Conservation (phyloP, 2,797 vertebrate genomes). For the Ctenopoma kingsleyae region DNA sequence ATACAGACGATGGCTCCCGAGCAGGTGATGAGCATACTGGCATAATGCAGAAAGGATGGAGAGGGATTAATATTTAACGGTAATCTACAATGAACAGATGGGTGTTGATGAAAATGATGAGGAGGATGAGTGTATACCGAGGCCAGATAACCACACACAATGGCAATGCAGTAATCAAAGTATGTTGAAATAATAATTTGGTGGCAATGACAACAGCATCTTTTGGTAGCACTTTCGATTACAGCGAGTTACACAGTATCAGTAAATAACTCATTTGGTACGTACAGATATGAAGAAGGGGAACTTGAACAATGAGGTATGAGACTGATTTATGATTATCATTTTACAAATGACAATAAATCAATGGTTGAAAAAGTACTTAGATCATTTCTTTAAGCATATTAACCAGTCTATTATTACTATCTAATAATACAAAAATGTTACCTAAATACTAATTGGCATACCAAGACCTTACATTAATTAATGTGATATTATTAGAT, state of each 20-base stretch:
- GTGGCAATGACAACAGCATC: not conserved
- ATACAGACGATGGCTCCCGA: slow-evolving; percentile 53
- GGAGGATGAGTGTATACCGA: slow-evolving; percentile 35
- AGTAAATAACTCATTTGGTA: not conserved
- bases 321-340: too few species aligned
- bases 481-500: too few species aligned
- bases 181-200: slow-evolving; percentile 22
- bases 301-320: too few species aligned
- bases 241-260: not conserved
- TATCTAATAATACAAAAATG: too few species aligned
- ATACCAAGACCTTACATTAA: too few species aligned
- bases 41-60: slow-evolving; percentile 57
- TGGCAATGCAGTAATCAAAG: slow-evolving; percentile 25
- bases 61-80: slow-evolving; percentile 65
- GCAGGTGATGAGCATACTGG: slow-evolving; percentile 63
- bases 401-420: too few species aligned
- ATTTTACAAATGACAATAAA: too few species aligned
- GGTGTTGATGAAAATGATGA: slow-evolving; percentile 41
- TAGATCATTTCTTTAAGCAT: too few species aligned
- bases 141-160: slow-evolving; percentile 29
- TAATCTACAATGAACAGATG: slow-evolving; percentile 61
- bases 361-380: too few species aligned
- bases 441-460: too few species aligned
- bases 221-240: not conserved
- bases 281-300: not conserved